A percentile compares a stretch with the other conserved stretches of the same genome.
Evolutionary conservation across 2,113 vertebrate species (phyloP).

Genomic region (Alosa alosa): DNA sequence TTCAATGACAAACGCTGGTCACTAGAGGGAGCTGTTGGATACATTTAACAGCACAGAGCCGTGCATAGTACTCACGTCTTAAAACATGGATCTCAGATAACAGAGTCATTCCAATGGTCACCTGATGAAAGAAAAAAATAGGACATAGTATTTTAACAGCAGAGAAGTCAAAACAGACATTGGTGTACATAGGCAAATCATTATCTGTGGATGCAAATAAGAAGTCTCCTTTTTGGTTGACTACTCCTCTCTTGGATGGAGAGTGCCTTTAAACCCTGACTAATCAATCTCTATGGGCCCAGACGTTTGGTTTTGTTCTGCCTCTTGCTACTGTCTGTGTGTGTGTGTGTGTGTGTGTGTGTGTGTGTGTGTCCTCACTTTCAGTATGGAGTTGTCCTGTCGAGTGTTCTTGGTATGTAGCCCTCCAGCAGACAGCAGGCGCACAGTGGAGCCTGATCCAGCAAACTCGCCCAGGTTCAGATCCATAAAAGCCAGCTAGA

Average conservation of each 20-base stretch:
- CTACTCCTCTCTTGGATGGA: too few relatives aligned
- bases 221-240: too few relatives aligned
- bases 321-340: neutral
- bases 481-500: constrained; percentile 92
- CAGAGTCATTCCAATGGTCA: constrained; percentile 94
- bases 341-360: neutral
- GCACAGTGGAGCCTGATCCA: constrained; percentile 88
- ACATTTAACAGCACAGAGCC: neutral
- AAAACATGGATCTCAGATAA: constrained; percentile 95
- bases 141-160: neutral
- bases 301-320: too few relatives aligned
- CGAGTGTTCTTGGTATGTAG: constrained; percentile 95
- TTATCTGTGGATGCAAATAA: too few relatives aligned
- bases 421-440: constrained; percentile 96
- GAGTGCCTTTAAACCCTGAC: too few relatives aligned
- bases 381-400: constrained; percentile 98
- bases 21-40: neutral
- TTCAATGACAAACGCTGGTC: neutral
- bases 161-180: neutral
- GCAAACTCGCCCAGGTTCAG: constrained; percentile 97
- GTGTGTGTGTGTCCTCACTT: constrained; percentile 67
- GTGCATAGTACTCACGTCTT: constrained; percentile 84
- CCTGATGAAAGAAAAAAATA: constrained; percentile 61
- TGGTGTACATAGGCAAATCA: neutral
- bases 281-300: too few relatives aligned